Conservation (phyloP, 2,888 invertebrate genomes). For the Lasioglossum oenotherae region DNA sequence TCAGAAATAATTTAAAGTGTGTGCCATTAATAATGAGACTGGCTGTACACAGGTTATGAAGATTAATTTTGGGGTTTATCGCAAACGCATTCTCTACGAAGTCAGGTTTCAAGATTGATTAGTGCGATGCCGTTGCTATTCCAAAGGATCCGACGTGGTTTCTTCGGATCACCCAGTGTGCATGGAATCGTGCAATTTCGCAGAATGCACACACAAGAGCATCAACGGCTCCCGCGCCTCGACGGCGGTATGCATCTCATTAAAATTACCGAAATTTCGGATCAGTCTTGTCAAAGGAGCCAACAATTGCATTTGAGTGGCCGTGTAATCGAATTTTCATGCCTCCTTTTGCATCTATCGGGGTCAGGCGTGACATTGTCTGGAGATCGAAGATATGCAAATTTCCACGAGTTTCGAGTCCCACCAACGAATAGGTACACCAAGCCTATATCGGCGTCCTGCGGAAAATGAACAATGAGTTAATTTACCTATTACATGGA, state of each 20-base stretch:
- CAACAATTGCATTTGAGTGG: constrained; percentile 32
- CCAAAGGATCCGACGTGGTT: not conserved
- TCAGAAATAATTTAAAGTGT: too few species aligned
- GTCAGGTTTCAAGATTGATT: not conserved
- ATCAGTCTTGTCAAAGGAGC: not conserved
- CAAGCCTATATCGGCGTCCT: constrained; percentile 31
- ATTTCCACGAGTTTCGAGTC: constrained; percentile 40
- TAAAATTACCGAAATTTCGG: constrained; percentile 14
- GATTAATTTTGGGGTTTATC: too few species aligned
- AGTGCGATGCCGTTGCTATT: not conserved
- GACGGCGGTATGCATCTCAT: constrained; percentile 5
- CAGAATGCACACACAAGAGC: not conserved
- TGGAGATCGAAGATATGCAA: constrained; percentile 56
- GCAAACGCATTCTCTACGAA: not conserved
- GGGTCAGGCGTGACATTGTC: constrained; percentile 66
- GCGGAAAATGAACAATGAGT: constrained; percentile 44
- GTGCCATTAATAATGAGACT: too few species aligned
- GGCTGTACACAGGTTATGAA: too few species aligned
- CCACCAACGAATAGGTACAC: not conserved
- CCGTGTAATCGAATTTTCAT: constrained; percentile 52
- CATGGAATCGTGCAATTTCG: not conserved
- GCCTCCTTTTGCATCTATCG: constrained; percentile 47
- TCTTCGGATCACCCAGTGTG: not conserved
- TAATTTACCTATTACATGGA: constrained; percentile 47
- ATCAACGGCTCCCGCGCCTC: not conserved